Evolutionary conservation across 2,797 vertebrate genomes (phyloP), one percentile per base, ranked within the genome.

Genomic region (Muscicapa striata): DNA sequence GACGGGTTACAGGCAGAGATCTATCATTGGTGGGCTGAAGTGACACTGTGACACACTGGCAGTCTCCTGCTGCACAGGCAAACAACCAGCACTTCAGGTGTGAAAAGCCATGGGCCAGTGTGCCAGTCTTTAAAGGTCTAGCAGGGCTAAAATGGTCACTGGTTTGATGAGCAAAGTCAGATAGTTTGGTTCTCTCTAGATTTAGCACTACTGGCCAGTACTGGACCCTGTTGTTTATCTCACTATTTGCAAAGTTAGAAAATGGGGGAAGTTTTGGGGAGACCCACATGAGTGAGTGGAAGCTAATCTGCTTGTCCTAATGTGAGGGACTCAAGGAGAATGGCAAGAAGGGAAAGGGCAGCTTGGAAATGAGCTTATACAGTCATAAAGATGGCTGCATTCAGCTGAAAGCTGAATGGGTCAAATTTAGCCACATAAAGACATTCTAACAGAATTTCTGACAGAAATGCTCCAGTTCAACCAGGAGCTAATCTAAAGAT

Each of bases 31-130:
- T 7, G 63, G 68, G 18, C 34, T 68, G 72, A n/a, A 36, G 46
- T 36, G 38, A 55, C 84, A n/a, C 40, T 83, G 45, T 67, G 24
- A 22, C 15, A 18, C 29, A 19, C 21, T 38, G 30, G 13, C 1
- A 5, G 23, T 55, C 27, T 79, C 43, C 40, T 74, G 19, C 29
- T 63, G 49, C 45, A 52, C 26, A 20, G 45, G 54, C 34, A 61
- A 24, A 32, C 16, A 54, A 32, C 5, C 26, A 43, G 2, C 14
- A 10, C 61, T 59, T 55, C 5, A 55, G 9, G 32, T 29, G 45
- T 2, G 11, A 74, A 85, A 67, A 38, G 13, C 30, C 21, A n/a
- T 0, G 1, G 26, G 46, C 24, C 24, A 41, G 1, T 13, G 36
- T 57, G 49, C 11, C 21, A 30, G 24, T 21, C 15, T n/a, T 32